Base-by-base conservation (phyloP, 1,140 invertebrate species). In the Monochamus saltuarius region DNA sequence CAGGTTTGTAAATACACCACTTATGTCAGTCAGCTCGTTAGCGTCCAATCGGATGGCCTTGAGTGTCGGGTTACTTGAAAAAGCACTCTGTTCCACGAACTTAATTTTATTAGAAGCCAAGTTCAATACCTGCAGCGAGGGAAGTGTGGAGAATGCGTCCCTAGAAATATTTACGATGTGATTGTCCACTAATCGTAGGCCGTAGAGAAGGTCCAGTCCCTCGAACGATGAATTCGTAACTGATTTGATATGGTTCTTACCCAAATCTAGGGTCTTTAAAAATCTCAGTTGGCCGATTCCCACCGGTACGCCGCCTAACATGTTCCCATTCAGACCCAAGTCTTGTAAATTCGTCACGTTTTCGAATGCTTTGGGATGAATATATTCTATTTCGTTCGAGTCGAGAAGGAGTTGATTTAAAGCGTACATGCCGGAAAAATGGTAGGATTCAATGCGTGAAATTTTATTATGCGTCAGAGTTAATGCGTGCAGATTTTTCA, bases 271-370 rank as follows among this genome's bases (percentile, higher is more conserved):
- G 7, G 86, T 89, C 73, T 87, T 87, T 16, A 94, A 76, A 51
- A 83, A 83, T n/a, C 77, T 72, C 14, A 93, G 76, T 69, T 84
- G 82, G 46, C 82, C 81, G 10, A 92, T 80, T 13, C 89, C 88
- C 51, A 78, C 75, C 8, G 92, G 92, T 14, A 97, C 82, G 58
- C 81, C 79, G 16, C 79, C 83, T 36, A 97, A 75, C 47, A 79
- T 69, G 75, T 97, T 97, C 17, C 86, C 84, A 65, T 87, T 87
- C 14, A 94, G 77, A 43, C 88, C 86, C 1, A 95, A 79, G 76
- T 93, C 91, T 73, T 89, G 85, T n/a, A 94, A 82, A 71, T 79
- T 84, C 11, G 87, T 89, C 67, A 90, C 84, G 76, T 91, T 95
- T 73, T 84, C 83, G 69, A 93, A 92, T 11, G 92, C 85, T 57